Percentiles rank a stretch among this genome's conserved stretches.
Evolutionary conservation across 2,888 invertebrate species (phyloP).

Genomic region (Ceraclea dissimilis): DNA sequence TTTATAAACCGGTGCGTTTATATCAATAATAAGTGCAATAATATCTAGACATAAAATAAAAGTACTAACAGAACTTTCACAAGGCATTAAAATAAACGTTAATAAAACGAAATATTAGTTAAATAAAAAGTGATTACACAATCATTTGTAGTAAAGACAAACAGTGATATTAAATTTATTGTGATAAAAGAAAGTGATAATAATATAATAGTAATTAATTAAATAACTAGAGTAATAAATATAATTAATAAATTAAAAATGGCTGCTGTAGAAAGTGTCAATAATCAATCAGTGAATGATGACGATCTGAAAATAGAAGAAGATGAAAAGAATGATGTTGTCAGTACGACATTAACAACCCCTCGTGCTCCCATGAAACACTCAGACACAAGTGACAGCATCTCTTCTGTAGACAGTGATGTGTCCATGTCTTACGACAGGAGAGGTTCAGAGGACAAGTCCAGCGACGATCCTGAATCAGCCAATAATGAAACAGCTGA

Average conservation of each 20-base stretch:
- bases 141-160: too few relatives aligned
- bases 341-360: constrained; percentile 5
- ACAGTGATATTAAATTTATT: neutral
- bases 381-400: constrained; percentile 51
- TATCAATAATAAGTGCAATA: neutral
- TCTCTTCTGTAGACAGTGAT: constrained; percentile 55
- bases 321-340: constrained; percentile 18
- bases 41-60: neutral
- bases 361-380: constrained; percentile 40
- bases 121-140: too few relatives aligned
- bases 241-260: neutral
- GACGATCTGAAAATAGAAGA: constrained; percentile 14
- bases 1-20: neutral
- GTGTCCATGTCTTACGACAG: constrained; percentile 49
- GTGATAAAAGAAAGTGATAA: neutral
- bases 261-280: neutral
- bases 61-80: neutral
- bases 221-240: neutral
- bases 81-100: neutral
- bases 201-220: neutral
- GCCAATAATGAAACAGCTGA: constrained; percentile 29
- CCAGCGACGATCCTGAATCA: constrained; percentile 27
- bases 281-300: neutral
- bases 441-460: constrained; percentile 30
- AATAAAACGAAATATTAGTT: neutral